These are phyloP conservation scores for Indri indri DNA, from an alignment of 2,113 vertebrate species.

Conservation along the genomic window DNA sequence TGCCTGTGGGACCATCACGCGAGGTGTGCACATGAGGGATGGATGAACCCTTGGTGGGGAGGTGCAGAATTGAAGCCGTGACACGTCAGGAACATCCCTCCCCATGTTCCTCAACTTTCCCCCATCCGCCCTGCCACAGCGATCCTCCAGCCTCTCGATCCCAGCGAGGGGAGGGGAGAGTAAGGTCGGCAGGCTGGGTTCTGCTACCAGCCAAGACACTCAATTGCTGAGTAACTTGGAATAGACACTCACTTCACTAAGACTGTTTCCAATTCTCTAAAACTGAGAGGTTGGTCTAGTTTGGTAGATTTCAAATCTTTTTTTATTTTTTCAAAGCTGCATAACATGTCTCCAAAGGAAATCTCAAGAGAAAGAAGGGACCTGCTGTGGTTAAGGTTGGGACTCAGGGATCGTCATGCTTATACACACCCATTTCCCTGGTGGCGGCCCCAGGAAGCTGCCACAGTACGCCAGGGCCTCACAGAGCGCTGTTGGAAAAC, in stretches of 20 bases:
- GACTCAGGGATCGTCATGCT: not conserved
- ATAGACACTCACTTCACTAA: not conserved
- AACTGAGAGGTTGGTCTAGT: not conserved
- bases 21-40: not conserved
- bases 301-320: not conserved
- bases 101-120: not conserved
- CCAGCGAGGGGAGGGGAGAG: not conserved
- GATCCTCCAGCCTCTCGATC: not conserved
- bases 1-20: not conserved
- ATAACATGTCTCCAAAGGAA: conserved; percentile 5
- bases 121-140: not conserved
- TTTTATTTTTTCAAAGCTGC: conserved; percentile 13
- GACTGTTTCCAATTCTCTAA: not conserved
- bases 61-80: not conserved
- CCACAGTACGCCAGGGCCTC: not conserved
- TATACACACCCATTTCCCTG: not conserved
- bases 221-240: not conserved
- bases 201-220: not conserved
- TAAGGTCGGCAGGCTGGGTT: not conserved
- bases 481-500: not conserved
- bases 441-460: not conserved
- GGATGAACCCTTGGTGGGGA: not conserved
- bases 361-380: not conserved
- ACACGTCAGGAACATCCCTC: not conserved
- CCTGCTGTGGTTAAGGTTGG: not conserved